Evolutionary conservation across 2,888 invertebrate genomes (phyloP), one percentile per base, ranked within the genome.

Genomic region (Agrypnus murinus): DNA sequence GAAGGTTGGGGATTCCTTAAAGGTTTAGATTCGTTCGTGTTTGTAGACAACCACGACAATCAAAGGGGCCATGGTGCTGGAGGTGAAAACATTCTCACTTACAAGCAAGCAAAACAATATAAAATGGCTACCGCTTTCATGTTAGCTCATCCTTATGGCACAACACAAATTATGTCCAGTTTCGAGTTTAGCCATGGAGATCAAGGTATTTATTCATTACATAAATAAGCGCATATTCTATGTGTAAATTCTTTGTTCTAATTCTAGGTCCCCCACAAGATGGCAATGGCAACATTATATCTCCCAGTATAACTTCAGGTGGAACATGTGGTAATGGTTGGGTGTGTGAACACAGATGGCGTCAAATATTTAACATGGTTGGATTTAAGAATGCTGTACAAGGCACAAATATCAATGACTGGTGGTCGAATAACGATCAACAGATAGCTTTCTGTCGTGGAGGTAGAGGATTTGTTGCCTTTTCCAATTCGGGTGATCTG

Each of bases 41-140:
- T 96, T 81, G 90, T 96, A 60, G 96, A 96, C 81, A 96, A 96
- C 84, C 96, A 96, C 79, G 96, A 96, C 82, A 95, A 94, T 81
- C 96, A 96, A 83, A 87, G 97, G 78, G 93, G 92, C 3, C 90
- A 92, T 74, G 91, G 91, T 58, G 91, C 89, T 53, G 88, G 87
- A 3, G 89, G 89, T 53, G 88, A 86, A 6, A 80, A 84, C 58
- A 90, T 93, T 50, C 86, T 95, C 4, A 94, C 92, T 1, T 90
- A 93, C 84, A 93, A 93, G 80, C 82, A 86, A 0, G 38, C 92
- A 0, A 91, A 87, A 77, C 86, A 87, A 43, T 95, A 95, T 85
- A 95, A 85, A 76, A 89, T 89, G 87, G 97, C 96, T 0, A 92
- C 91, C 2, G 95, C 94, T 0, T 97, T 96, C 84, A 95, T 93